phyloP scores from a whole-genome alignment of 2,797 vertebrate genomes.

The Anas bahamensis region DNA sequence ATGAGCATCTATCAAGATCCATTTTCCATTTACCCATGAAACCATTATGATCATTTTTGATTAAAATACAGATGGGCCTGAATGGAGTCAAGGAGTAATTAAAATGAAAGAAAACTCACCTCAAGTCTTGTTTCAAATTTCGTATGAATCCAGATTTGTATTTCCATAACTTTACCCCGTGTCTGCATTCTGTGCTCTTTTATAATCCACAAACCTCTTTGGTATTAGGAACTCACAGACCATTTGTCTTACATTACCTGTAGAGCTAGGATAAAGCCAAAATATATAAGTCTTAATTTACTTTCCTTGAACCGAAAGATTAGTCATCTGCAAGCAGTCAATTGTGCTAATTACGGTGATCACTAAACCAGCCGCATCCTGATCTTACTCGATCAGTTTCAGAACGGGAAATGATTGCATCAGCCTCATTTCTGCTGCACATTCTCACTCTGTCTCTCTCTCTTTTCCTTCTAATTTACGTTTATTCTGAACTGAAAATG shows the following conservation, averaged over 20 bases:
- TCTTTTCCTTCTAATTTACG: not conserved
- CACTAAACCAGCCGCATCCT: not conserved
- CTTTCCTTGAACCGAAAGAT: constrained; percentile 22
- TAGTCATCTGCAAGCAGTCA: constrained; percentile 38
- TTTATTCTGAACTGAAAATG: constrained; percentile 20
- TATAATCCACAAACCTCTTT: not conserved
- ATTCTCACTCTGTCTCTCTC: not conserved
- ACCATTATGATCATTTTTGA: not conserved
- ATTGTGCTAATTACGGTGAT: constrained; percentile 36
- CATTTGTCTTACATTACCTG: constrained; percentile 29
- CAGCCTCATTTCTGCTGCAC: not conserved
- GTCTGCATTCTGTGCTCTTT: not conserved
- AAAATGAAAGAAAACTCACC: constrained; percentile 13
- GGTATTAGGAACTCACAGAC: not conserved
- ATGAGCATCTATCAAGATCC: constrained; percentile 25
- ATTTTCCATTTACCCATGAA: not conserved
- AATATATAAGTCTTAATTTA: constrained; percentile 11
- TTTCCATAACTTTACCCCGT: not conserved
- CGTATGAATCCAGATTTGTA: not conserved
- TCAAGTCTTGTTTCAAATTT: not conserved
- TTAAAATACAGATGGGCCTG: constrained; percentile 5
- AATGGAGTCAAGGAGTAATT: not conserved
- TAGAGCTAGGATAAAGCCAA: not conserved
- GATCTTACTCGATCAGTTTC: not conserved
- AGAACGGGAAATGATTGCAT: constrained; percentile 4